phyloP scores from a whole-genome alignment of 2,888 invertebrate genomes.

The Acrobasis repandana region DNA sequence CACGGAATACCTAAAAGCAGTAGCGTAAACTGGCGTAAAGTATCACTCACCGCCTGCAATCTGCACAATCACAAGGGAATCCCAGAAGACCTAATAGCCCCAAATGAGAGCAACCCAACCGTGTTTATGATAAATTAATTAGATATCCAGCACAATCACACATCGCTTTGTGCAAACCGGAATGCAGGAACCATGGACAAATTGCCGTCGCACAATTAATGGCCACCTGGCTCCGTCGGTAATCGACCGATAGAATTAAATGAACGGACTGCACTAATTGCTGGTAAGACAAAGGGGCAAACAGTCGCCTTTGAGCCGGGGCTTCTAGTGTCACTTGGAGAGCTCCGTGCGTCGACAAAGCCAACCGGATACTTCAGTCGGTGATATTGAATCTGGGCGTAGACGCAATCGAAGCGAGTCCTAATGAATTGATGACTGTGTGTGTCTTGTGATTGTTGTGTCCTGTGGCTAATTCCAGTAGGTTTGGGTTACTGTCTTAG shows the following conservation, averaged over 20 bases:
- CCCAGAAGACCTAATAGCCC: not conserved
- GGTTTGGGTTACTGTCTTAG: too few relatives aligned
- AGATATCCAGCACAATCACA: slow-evolving; percentile 16
- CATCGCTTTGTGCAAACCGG: slow-evolving; percentile 48
- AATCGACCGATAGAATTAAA: slow-evolving; percentile 83
- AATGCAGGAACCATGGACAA: slow-evolving; percentile 61
- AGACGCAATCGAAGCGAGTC: slow-evolving; percentile 33
- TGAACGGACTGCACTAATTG: slow-evolving; percentile 82
- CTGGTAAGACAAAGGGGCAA: slow-evolving; percentile 81
- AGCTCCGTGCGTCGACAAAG: slow-evolving; percentile 59
- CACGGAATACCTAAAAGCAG: too few relatives aligned
- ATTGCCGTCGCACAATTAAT: slow-evolving; percentile 77
- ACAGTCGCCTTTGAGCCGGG: slow-evolving; percentile 76
- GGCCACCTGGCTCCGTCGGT: slow-evolving; percentile 73
- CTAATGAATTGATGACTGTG: slow-evolving; percentile 16
- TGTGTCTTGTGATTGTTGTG: slow-evolving; percentile 19
- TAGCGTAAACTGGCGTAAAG: too few relatives aligned
- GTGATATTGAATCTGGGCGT: slow-evolving; percentile 48
- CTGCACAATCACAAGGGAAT: not conserved
- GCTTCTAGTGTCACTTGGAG: slow-evolving; percentile 78
- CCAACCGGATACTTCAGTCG: slow-evolving; percentile 37
- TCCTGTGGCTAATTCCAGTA: not conserved
- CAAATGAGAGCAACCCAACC: slow-evolving; percentile 17
- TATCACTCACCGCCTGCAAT: too few relatives aligned
- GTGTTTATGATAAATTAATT: slow-evolving; percentile 20